Evolutionary conservation across 2,797 vertebrate species (phyloP).

Genomic region (Sternarchorhynchus goeldii): DNA sequence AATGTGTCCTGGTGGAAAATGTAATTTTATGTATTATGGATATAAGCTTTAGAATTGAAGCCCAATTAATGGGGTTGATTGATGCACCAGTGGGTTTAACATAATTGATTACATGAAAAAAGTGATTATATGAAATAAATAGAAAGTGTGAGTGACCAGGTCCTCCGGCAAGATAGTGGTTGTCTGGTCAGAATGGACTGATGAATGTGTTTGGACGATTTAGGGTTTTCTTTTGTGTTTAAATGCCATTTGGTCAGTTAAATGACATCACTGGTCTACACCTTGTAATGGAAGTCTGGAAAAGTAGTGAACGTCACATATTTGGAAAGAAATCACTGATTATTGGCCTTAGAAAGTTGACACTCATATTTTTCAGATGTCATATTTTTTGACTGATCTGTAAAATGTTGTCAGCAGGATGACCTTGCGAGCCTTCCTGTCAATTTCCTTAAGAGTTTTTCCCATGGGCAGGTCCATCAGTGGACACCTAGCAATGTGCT

Average conservation of each 20-base stretch:
- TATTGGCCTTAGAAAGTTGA: too few species aligned
- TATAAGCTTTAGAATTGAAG: slow-evolving; percentile 62
- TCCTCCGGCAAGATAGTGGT: slow-evolving; percentile 31
- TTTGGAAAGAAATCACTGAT: neutral
- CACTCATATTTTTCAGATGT: too few species aligned
- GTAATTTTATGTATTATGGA: slow-evolving; percentile 61
- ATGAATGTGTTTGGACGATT: neutral
- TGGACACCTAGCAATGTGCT: too few species aligned
- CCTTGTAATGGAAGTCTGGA: neutral
- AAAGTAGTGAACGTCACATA: neutral
- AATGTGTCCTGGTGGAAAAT: slow-evolving; percentile 67
- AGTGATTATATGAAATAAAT: slow-evolving; percentile 57
- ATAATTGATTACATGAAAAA: slow-evolving; percentile 59
- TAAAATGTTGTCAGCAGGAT: too few species aligned
- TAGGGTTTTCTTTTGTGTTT: neutral
- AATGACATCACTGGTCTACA: neutral
- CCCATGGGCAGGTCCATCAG: too few species aligned
- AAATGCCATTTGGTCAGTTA: neutral
- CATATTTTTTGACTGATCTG: too few species aligned
- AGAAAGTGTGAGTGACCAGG: slow-evolving; percentile 52
- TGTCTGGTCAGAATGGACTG: neutral
- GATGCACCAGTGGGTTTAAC: slow-evolving; percentile 60
- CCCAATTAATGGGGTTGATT: slow-evolving; percentile 66
- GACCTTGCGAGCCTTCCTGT: too few species aligned
- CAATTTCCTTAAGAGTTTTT: too few species aligned